A percentile compares a stretch with the other conserved stretches of the same genome.
phyloP scores from a whole-genome alignment of 2,888 invertebrate species.

The Pollenia griseotomentosa region DNA sequence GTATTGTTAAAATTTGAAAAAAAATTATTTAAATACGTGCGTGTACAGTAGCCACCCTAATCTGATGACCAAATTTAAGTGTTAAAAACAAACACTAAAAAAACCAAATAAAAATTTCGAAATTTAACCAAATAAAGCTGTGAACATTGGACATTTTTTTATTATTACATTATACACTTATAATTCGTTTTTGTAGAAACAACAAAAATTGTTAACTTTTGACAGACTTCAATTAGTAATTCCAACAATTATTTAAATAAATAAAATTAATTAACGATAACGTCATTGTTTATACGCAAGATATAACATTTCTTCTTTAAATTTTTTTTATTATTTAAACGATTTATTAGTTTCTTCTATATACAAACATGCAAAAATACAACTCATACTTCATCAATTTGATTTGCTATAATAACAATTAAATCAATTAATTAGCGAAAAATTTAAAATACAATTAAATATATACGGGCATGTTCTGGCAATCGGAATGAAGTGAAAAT shows the following conservation, averaged over 20 bases:
- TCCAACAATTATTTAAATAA: not conserved
- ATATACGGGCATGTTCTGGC: too few species aligned
- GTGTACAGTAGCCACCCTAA: not conserved
- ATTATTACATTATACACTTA: constrained; percentile 11
- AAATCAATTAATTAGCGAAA: constrained; percentile 2
- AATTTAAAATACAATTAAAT: not conserved
- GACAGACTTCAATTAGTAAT: not conserved
- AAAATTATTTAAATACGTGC: not conserved
- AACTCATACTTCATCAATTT: constrained; percentile 19
- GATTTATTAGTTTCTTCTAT: not conserved
- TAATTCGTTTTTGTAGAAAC: not conserved
- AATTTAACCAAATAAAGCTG: constrained; percentile 41
- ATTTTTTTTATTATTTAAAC: not conserved
- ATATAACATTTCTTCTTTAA: not conserved
- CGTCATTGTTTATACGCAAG: constrained; percentile 41
- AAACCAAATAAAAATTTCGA: not conserved
- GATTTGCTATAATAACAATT: constrained; percentile 23
- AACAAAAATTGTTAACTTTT: constrained; percentile 36
- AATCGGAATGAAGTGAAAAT: too few species aligned
- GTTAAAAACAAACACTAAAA: constrained; percentile 35
- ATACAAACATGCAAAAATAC: not conserved
- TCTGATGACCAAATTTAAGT: constrained; percentile 22
- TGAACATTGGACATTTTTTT: not conserved
- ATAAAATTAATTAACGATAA: constrained; percentile 49
- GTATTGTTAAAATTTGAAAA: not conserved